These are phyloP conservation scores for Leuctra nigra DNA, from an alignment of 2,888 invertebrate genomes.

Conservation along the genomic window DNA sequence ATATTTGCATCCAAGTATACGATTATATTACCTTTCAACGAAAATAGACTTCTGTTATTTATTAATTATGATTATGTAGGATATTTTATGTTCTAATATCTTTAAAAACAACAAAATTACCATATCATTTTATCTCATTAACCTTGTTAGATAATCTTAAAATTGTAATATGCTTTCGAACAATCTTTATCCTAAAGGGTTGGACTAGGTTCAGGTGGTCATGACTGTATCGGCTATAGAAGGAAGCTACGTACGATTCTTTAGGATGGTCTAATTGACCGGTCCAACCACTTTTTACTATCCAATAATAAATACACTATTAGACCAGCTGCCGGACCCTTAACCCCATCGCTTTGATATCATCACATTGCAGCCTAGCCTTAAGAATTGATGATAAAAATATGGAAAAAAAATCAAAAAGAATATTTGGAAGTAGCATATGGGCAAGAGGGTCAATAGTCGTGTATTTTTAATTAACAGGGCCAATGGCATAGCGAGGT, in stretches of 20 bases:
- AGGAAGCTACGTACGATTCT: background rate
- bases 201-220: background rate
- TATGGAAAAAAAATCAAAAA: background rate
- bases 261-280: constrained; percentile 2
- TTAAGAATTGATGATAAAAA: background rate
- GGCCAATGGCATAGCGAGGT: background rate
- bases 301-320: background rate
- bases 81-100: too few relatives aligned
- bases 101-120: too few relatives aligned
- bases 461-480: background rate
- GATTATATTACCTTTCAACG: too few relatives aligned
- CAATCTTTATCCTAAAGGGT: too few relatives aligned
- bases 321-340: constrained; percentile 6
- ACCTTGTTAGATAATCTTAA: too few relatives aligned
- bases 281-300: constrained; percentile 15
- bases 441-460: constrained; percentile 7
- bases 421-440: background rate
- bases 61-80: too few relatives aligned
- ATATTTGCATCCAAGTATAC: too few relatives aligned
- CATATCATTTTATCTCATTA: too few relatives aligned
- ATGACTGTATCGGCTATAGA: background rate
- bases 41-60: too few relatives aligned
- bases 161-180: too few relatives aligned
- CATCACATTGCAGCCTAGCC: background rate
- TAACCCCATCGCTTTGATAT: background rate